These are phyloP conservation scores for Drosophila sproati DNA, from an alignment of 1,140 invertebrate genomes.

Conservation along the genomic window DNA sequence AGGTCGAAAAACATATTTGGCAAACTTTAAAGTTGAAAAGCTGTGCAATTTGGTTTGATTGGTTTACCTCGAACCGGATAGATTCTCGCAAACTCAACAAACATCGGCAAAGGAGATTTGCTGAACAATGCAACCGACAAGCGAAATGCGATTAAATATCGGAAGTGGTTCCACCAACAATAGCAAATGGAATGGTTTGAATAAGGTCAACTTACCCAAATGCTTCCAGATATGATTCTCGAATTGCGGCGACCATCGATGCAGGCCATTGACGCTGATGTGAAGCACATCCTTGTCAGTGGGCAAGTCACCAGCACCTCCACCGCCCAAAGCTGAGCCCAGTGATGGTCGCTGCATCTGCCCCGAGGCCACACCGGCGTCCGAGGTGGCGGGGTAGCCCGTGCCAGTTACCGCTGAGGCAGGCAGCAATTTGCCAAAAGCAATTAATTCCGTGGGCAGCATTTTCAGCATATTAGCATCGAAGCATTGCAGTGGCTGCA, in stretches of 20 bases:
- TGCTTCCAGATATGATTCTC: conserved; percentile 84
- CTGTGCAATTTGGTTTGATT: too few relatives aligned
- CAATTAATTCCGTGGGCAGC: conserved; percentile 83
- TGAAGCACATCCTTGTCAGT: conserved; percentile 65
- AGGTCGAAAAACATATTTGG: too few relatives aligned
- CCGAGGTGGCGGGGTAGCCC: conserved; percentile 3
- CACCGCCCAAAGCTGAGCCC: conserved; percentile 19
- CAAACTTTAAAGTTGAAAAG: too few relatives aligned
- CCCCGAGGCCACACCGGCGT: conserved; percentile 16
- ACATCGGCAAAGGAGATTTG: conserved; percentile 55
- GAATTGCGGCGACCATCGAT: conserved; percentile 81
- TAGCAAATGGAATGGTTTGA: not conserved
- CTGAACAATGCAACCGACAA: conserved; percentile 61
- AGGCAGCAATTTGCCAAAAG: conserved; percentile 82
- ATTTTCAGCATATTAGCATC: conserved; percentile 82
- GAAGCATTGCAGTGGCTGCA: conserved; percentile 77
- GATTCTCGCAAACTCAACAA: conserved; percentile 27
- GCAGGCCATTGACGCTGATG: conserved; percentile 81
- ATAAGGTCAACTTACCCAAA: conserved; percentile 68
- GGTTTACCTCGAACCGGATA: not conserved
- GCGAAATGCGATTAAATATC: conserved; percentile 69
- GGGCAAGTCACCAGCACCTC: conserved; percentile 8
- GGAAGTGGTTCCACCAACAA: conserved; percentile 34
- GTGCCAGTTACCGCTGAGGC: conserved; percentile 39
- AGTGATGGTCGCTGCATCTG: conserved; percentile 54